Evolutionary conservation across 2,888 invertebrate species (phyloP).

Genomic region (Drosophila phalerata): DNA sequence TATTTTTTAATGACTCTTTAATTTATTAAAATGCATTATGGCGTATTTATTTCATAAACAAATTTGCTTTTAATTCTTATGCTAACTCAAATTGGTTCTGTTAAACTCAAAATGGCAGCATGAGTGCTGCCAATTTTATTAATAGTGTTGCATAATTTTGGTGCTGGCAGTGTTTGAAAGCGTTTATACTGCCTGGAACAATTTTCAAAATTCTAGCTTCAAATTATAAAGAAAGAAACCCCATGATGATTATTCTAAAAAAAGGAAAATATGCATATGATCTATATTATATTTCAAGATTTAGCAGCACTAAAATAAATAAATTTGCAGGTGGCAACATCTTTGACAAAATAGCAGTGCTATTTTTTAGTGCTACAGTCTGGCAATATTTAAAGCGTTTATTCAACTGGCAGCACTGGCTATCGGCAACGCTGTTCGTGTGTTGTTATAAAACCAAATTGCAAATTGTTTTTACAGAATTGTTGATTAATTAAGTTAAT

Average conservation of each 20-base stretch:
- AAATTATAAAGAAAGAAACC: too few species aligned
- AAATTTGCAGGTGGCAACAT: slow-evolving; percentile 31
- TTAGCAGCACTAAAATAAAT: slow-evolving; percentile 9
- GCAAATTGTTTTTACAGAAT: slow-evolving; percentile 31
- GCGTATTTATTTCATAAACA: not conserved
- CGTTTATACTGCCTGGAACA: not conserved
- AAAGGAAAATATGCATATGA: too few species aligned
- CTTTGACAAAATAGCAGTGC: too few species aligned
- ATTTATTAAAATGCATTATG: not conserved
- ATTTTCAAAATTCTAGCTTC: too few species aligned
- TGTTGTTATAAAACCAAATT: slow-evolving; percentile 62
- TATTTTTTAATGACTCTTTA: not conserved
- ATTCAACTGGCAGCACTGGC: too few species aligned
- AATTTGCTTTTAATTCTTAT: not conserved
- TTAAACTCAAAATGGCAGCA: slow-evolving; percentile 31
- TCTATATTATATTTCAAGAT: not conserved
- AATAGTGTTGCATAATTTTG: slow-evolving; percentile 18
- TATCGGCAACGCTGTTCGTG: slow-evolving; percentile 39
- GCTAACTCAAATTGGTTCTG: slow-evolving; percentile 47
- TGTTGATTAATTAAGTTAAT: slow-evolving; percentile 15
- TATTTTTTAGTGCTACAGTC: too few species aligned
- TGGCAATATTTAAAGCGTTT: too few species aligned
- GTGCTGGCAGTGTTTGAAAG: slow-evolving; percentile 9
- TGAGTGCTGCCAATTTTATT: slow-evolving; percentile 6
- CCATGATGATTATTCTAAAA: too few species aligned